A percentile compares a stretch with the other conserved stretches of the same genome.
Evolutionary conservation across 2,113 vertebrate genomes (phyloP).

Genomic region (Hippocampus abdominalis): DNA sequence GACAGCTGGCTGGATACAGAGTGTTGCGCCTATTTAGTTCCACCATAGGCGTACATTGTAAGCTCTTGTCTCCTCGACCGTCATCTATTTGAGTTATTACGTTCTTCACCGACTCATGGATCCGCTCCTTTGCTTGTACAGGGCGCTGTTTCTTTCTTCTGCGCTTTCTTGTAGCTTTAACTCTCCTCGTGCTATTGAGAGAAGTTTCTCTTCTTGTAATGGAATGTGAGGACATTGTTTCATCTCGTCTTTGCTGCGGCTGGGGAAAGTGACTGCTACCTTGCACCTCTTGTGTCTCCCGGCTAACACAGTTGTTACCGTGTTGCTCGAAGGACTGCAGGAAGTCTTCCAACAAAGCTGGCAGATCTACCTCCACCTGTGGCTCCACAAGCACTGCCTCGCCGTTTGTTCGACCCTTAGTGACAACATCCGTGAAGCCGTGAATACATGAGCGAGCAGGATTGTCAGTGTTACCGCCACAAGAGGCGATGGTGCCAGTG

Average conservation of each 20-base stretch:
- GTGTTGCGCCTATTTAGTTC: constrained; percentile 10
- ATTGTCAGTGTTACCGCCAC: background rate
- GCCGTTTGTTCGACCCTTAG: background rate
- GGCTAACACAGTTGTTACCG: background rate
- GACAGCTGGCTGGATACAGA: constrained; percentile 3
- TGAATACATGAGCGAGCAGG: too few relatives aligned
- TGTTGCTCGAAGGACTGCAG: constrained; percentile 63
- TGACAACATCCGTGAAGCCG: background rate
- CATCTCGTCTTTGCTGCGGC: background rate
- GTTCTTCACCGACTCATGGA: rapidly evolving
- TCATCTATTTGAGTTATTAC: rapidly evolving
- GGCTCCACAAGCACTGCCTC: constrained; percentile 33
- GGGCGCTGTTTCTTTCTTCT: background rate
- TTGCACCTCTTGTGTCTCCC: constrained; percentile 8
- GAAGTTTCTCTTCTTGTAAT: background rate
- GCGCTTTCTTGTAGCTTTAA: background rate
- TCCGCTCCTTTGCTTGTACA: constrained; percentile 23
- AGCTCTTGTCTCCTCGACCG: constrained; percentile 1
- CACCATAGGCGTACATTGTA: constrained; percentile 35
- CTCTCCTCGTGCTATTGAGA: background rate
- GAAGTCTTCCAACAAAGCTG: constrained; percentile 60
- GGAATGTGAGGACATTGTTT: background rate
- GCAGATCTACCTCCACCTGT: constrained; percentile 45
- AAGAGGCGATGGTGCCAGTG: background rate
- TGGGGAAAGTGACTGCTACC: background rate